phyloP scores from a whole-genome alignment of 2,797 vertebrate genomes.

The Phylloscopus collybita region DNA sequence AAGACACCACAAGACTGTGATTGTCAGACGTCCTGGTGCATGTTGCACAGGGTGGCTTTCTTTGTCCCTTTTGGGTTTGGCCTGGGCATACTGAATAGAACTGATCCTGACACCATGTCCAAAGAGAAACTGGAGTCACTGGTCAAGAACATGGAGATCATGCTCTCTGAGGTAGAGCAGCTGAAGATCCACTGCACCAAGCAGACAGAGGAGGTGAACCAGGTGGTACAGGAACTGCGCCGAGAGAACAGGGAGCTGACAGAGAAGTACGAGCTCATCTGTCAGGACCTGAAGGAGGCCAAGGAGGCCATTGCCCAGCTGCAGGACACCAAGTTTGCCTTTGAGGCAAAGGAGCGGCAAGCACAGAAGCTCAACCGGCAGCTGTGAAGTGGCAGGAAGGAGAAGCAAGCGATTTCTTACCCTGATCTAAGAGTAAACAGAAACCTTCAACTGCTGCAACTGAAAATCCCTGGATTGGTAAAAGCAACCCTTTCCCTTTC shows the following conservation, averaged over 20 bases:
- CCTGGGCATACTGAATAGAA: conserved; percentile 46
- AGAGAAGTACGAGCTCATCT: conserved; percentile 84
- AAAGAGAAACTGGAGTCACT: conserved; percentile 86
- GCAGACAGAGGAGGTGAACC: conserved; percentile 86
- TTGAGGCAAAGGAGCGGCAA: conserved; percentile 86
- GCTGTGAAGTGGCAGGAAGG: conserved; percentile 70
- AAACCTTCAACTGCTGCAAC: conserved; percentile 10
- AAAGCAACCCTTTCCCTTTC: conserved; percentile 7
- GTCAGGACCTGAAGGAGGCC: conserved; percentile 82
- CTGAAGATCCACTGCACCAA: conserved; percentile 86
- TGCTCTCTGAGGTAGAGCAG: conserved; percentile 87
- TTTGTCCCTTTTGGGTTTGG: conserved; percentile 70
- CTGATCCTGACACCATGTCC: conserved; percentile 77
- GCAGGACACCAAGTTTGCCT: conserved; percentile 84
- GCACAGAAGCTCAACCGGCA: conserved; percentile 89
- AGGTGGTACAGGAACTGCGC: conserved; percentile 83
- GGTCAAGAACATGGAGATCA: conserved; percentile 89
- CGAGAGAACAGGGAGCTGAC: conserved; percentile 85
- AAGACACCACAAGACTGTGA: conserved; percentile 21
- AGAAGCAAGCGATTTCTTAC: not conserved
- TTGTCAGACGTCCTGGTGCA: conserved; percentile 27
- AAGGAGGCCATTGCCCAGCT: conserved; percentile 84
- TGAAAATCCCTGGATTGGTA: not conserved
- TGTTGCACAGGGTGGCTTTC: conserved; percentile 72
- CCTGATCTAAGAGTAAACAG: not conserved